Base-by-base conservation (phyloP, 2,797 vertebrate species). In the Periparus ater region DNA sequence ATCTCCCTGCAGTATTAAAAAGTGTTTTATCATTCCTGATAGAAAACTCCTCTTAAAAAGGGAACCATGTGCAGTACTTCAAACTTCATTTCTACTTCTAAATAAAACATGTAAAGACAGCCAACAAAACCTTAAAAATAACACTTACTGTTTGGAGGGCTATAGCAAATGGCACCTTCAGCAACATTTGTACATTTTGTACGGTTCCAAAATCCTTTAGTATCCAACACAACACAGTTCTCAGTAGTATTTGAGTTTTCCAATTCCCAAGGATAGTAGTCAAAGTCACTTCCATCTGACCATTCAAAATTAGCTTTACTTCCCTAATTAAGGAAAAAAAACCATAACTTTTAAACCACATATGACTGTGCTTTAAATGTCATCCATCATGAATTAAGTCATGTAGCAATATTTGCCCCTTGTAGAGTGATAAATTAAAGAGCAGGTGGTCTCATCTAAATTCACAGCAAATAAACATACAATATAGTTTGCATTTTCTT, bases 141-240 rank as follows among this genome's bases (percentile, higher is more conserved):
- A 90, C 44, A 89, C 97, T 98, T 96, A 98, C 98, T 44, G 45
- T 97, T 97, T 67, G 82, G 85, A 91, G 97, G 65, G 82, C 97
- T 98, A 94, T 99, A 99, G 97, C 99, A 99, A 97, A 99, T 97
- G 94, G 99, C 99, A 80, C 99, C 99, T 20, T 99, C 98, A 55
- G 95, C 83, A 78, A 79, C 2, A 34, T 61, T 67, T 44, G 74
- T 81, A 93, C 99, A 99, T 90, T 97, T 97, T 92, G 95, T 97
- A 55, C 85, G 97, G 42, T 96, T 95, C 99, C 99, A 99, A 85
- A 68, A 94, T 85, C 99, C 99, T 66, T 97, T 97, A 16, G 98
- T 97, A 83, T 98, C 97, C 80, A 99, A 54, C 25, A 96, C 95
- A 88, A 99, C 96, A 96, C 99, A 99, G 93, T 97, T 97, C 88